Base-by-base conservation (phyloP, 2,888 invertebrate genomes). In the Scaptomyza polygonia region DNA sequence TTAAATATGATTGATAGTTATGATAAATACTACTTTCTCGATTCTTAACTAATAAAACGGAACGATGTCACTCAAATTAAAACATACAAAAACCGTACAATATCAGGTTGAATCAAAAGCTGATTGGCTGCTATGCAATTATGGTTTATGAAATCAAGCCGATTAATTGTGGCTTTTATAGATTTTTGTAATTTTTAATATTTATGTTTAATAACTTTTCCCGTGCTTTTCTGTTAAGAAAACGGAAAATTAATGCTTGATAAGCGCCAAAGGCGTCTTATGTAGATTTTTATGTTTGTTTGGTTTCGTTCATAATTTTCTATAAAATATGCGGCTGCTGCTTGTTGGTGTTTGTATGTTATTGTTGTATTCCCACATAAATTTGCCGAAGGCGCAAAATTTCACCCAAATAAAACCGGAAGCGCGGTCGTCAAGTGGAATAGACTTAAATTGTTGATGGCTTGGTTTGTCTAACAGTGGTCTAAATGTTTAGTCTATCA, bases 381-480 rank as follows among this genome's bases (percentile, higher is more conserved):
- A 85, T 85, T 86, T 82, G 84, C 80, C 77, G 55, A 61, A 88
- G 88, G 88, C 68, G 75, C 62, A 81, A 88, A 84, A 88, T 88
- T 88, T 88, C 84, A 88, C 89, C 88, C 64, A 84, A 88, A 88
- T 81, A 75, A 68, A 88, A 82, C 87, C 82, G 82, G 82, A 82
- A 82, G 82, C 87, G 47, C 65, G 86, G 29, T 79, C 84, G 73
- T 76, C 84, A 82, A 86, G 68, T 84, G 85, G 87, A 69, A 88
- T 81, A 68, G 84, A 67, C 78, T 59, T 55, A 79, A 75, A 79
- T 67, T 65, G 67, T 47, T 55, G 56, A 48, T 51, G 54, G 47
- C 18, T 53, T 44, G 52, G 53, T 51, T 47, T 12, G 42, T 36
- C n/a, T 42, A 44, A 51, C 72, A 57, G 62, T 53, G 54, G 43